phyloP scores from a whole-genome alignment of 1,140 invertebrate species.

The Drosophila willistoni region DNA sequence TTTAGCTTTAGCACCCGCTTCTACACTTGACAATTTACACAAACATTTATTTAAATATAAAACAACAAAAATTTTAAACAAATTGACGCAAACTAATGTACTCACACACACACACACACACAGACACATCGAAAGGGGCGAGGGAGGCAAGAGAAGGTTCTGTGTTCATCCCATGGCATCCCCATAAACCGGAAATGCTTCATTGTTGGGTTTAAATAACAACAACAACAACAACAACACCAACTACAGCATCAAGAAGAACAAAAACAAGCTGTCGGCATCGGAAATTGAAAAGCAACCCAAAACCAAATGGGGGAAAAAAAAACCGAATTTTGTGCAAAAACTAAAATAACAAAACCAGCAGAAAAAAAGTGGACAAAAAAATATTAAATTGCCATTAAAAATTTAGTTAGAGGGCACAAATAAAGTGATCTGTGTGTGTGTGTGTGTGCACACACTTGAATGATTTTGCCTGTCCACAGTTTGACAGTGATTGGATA shows the following conservation, averaged over 20 bases:
- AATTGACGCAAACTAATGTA: conserved; percentile 78
- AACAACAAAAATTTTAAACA: conserved; percentile 62
- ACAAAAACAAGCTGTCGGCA: conserved; percentile 46
- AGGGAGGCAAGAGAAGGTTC: background rate
- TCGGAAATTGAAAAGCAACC: conserved; percentile 81
- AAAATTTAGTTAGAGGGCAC: conserved; percentile 74
- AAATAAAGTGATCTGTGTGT: conserved; percentile 27
- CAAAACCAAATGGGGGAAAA: conserved; percentile 68
- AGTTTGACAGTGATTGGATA: conserved; percentile 47
- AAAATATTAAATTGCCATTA: conserved; percentile 67
- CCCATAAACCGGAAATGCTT: conserved; percentile 64
- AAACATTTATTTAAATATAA: conserved; percentile 38
- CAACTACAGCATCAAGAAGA: conserved; percentile 8
- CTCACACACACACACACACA: conserved; percentile 30
- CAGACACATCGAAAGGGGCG: background rate
- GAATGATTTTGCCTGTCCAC: conserved; percentile 35
- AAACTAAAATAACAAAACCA: conserved; percentile 26
- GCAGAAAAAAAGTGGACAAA: conserved; percentile 20
- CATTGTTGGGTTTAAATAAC: conserved; percentile 62
- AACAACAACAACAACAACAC: conserved; percentile 27
- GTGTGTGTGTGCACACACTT: conserved; percentile 50
- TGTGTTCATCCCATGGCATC: conserved; percentile 6
- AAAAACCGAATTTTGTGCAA: conserved; percentile 53
- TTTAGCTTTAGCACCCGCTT: conserved; percentile 29
- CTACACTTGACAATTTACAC: conserved; percentile 30